phyloP scores from a whole-genome alignment of 2,113 vertebrate genomes.

The Electrona antarctica region DNA sequence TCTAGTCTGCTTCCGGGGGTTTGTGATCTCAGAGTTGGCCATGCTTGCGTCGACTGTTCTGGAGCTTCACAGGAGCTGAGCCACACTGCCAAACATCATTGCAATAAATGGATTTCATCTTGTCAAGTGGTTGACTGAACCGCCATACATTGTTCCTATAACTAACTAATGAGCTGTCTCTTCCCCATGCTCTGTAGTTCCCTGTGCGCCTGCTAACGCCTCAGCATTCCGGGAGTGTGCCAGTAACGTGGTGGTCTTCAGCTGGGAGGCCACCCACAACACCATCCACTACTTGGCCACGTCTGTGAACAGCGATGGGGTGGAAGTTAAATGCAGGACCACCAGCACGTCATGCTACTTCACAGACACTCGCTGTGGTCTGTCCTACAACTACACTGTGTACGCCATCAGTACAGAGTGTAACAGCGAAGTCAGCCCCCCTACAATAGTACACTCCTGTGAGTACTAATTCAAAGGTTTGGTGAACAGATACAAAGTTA shows the following conservation, averaged over 20 bases:
- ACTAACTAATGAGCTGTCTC: not conserved
- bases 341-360: conserved; percentile 70
- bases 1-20: not conserved
- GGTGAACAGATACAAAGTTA: not conserved
- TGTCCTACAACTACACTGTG: conserved; percentile 69
- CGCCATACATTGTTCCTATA: not conserved
- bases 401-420: conserved; percentile 62
- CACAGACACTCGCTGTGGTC: conserved; percentile 69
- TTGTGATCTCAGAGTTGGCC: not conserved
- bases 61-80: not conserved
- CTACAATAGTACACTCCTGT: conserved; percentile 56
- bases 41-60: not conserved
- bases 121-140: not conserved
- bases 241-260: conserved; percentile 70
- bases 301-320: conserved; percentile 47
- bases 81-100: not conserved
- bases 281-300: conserved; percentile 72
- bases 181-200: conserved; percentile 56
- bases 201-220: conserved; percentile 72
- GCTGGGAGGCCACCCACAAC: conserved; percentile 71
- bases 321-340: conserved; percentile 61
- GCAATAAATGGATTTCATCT: not conserved
- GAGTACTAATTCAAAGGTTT: conserved; percentile 38
- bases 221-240: conserved; percentile 56
- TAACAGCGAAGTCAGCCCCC: conserved; percentile 55